A percentile compares a stretch with the other conserved stretches of the same genome.
Evolutionary conservation across 2,113 vertebrate species (phyloP).

Genomic region (Sorex araneus): DNA sequence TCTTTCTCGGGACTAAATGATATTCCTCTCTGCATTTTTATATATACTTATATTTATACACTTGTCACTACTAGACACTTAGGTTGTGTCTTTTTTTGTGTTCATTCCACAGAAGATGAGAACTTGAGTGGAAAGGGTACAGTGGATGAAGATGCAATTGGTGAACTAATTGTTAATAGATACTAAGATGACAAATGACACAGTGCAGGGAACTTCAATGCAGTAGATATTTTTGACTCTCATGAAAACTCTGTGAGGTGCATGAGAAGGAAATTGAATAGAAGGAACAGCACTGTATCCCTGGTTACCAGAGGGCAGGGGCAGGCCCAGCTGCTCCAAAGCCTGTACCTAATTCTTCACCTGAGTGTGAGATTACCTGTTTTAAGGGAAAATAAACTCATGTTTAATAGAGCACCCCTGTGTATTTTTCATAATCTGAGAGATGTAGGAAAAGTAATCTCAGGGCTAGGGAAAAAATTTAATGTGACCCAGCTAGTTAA

Average conservation of each 20-base stretch:
- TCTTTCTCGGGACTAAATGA: background rate
- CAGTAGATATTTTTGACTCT: too few relatives aligned
- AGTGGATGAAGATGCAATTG: background rate
- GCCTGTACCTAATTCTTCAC: background rate
- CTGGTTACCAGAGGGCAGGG: background rate
- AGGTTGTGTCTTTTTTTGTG: background rate
- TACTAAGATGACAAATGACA: background rate
- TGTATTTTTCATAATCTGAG: background rate
- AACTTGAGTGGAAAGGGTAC: background rate
- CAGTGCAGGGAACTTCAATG: too few relatives aligned
- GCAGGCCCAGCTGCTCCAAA: background rate
- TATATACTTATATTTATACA: background rate
- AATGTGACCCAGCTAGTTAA: background rate
- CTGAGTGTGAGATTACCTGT: background rate
- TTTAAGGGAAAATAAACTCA: background rate
- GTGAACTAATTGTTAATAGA: background rate
- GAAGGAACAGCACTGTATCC: background rate
- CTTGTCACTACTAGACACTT: background rate
- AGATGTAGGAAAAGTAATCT: slow-evolving; percentile 5
- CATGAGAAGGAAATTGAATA: background rate
- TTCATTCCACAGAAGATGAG: background rate
- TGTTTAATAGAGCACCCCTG: background rate
- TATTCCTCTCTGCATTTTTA: background rate
- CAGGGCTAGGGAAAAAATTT: background rate
- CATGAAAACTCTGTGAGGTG: background rate